Percentiles rank a stretch among this genome's conserved stretches.
These are phyloP conservation scores for Carposina sasakii DNA, from an alignment of 1,140 invertebrate genomes.

Conservation along the genomic window DNA sequence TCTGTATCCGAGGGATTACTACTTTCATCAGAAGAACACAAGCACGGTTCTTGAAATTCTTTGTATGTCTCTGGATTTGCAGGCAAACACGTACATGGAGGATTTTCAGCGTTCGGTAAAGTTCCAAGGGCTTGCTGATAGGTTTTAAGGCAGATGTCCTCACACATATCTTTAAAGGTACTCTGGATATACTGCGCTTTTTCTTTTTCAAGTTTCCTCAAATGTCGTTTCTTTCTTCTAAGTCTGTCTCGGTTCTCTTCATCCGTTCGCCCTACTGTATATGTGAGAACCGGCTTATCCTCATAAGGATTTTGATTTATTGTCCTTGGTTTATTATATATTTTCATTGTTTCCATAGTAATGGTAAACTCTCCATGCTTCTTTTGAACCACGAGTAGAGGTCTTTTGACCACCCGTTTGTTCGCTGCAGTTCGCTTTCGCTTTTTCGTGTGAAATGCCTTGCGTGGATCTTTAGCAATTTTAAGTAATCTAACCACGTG, in stretches of 20 bases:
- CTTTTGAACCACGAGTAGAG: slow-evolving; percentile 53
- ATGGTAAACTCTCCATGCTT: slow-evolving; percentile 56
- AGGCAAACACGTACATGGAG: slow-evolving; percentile 48
- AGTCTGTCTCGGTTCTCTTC: slow-evolving; percentile 52
- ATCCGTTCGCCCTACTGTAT: slow-evolving; percentile 57
- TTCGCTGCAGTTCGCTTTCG: slow-evolving; percentile 38
- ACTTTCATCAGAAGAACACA: slow-evolving; percentile 52
- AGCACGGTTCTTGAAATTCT: slow-evolving; percentile 27
- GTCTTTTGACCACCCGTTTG: slow-evolving; percentile 49
- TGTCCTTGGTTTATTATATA: slow-evolving; percentile 42
- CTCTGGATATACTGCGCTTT: slow-evolving; percentile 56
- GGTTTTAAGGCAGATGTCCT: slow-evolving; percentile 61
- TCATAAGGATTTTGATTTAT: slow-evolving; percentile 58
- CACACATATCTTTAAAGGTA: slow-evolving; percentile 56
- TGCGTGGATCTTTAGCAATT: slow-evolving; percentile 49
- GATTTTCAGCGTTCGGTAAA: slow-evolving; percentile 47
- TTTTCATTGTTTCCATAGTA: slow-evolving; percentile 65
- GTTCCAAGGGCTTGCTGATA: slow-evolving; percentile 61
- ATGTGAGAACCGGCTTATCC: slow-evolving; percentile 54
- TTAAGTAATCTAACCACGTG: slow-evolving; percentile 50
- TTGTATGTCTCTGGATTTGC: too few relatives aligned
- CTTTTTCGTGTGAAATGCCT: slow-evolving; percentile 45
- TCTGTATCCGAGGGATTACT: slow-evolving; percentile 43
- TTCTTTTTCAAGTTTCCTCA: slow-evolving; percentile 47
- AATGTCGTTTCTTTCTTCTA: slow-evolving; percentile 46